Evolutionary conservation across 2,888 invertebrate species (phyloP).

Genomic region (Zhengitettix transpicula): DNA sequence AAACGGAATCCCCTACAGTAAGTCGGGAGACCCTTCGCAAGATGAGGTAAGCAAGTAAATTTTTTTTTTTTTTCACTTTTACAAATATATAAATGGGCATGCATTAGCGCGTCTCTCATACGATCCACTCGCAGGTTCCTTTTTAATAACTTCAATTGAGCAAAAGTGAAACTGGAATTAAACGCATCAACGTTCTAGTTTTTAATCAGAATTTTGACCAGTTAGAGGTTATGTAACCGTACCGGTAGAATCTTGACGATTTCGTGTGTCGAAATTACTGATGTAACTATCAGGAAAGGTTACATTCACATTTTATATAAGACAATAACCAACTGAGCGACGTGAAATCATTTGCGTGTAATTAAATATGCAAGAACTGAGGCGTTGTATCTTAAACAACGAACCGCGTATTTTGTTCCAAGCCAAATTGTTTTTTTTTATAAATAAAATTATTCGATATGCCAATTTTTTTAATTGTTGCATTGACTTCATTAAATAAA

Average conservation of each 20-base stretch:
- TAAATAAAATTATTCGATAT: too few relatives aligned
- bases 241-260: not conserved
- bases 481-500: too few relatives aligned
- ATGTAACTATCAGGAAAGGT: too few relatives aligned
- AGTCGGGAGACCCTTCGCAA: conserved; percentile 39
- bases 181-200: not conserved
- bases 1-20: conserved; percentile 25
- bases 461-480: too few relatives aligned
- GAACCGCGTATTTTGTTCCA: too few relatives aligned
- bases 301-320: too few relatives aligned
- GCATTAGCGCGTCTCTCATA: not conserved
- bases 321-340: too few relatives aligned
- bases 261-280: not conserved
- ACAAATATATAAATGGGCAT: not conserved
- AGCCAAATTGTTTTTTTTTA: too few relatives aligned
- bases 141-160: not conserved
- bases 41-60: conserved; percentile 44
- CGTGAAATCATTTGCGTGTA: too few relatives aligned
- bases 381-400: too few relatives aligned
- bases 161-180: not conserved
- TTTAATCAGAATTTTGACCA: not conserved
- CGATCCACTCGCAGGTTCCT: not conserved
- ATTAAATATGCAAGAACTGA: too few relatives aligned
- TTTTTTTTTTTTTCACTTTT: not conserved
- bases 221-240: not conserved